Conservation (phyloP, 2,113 vertebrate genomes). For the Eira barbara region DNA sequence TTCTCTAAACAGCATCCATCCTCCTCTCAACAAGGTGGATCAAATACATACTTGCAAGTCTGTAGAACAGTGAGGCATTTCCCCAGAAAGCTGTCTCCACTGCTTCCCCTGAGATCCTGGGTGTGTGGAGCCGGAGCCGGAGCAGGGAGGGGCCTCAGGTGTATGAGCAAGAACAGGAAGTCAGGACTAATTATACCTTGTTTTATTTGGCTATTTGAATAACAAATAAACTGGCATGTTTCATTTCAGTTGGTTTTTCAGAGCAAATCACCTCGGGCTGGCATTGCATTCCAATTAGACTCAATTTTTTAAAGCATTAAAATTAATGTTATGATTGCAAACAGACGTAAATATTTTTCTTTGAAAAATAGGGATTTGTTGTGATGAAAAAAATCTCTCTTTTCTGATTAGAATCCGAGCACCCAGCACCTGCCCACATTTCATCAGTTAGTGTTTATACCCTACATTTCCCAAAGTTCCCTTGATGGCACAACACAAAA, state of each 20-base stretch:
- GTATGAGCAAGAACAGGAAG: slow-evolving; percentile 54
- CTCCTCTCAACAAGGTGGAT: neutral
- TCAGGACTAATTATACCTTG: slow-evolving; percentile 37
- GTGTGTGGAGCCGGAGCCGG: neutral
- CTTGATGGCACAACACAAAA: neutral
- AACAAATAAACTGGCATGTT: slow-evolving; percentile 45
- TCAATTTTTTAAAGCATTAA: neutral
- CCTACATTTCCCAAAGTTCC: neutral
- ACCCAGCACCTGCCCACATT: neutral
- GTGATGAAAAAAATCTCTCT: neutral
- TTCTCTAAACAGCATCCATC: neutral
- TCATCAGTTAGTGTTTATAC: neutral
- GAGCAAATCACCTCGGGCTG: neutral
- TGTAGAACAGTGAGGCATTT: neutral
- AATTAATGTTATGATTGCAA: neutral
- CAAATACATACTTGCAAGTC: slow-evolving; percentile 29
- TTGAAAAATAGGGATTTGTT: neutral
- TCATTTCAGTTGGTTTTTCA: slow-evolving; percentile 4
- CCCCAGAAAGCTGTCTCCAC: neutral
- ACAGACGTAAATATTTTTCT: neutral
- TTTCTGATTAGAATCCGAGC: neutral
- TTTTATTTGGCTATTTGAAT: slow-evolving; percentile 49
- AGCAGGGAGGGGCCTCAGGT: slow-evolving; percentile 38
- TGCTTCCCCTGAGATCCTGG: neutral
- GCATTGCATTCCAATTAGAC: neutral